Evolutionary conservation across 2,113 vertebrate genomes (phyloP).

Genomic region (Heterochromis multidens): DNA sequence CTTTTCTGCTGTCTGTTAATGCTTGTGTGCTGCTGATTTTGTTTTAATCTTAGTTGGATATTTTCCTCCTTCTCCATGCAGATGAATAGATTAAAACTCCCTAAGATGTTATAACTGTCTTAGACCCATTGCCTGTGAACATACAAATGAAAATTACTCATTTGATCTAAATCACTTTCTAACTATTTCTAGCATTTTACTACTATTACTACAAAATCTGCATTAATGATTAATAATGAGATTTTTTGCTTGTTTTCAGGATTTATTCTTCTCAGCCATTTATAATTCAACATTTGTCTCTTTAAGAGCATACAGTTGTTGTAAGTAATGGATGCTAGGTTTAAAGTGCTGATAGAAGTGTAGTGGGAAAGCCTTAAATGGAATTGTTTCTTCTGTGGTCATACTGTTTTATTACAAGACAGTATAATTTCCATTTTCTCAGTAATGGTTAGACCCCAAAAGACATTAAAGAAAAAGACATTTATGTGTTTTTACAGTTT

Average conservation of each 20-base stretch:
- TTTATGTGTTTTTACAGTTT: conserved; percentile 67
- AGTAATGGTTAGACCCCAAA: conserved; percentile 54
- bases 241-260: background rate
- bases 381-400: conserved; percentile 49
- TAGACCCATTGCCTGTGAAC: background rate
- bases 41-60: background rate
- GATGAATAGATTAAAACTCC: conserved; percentile 1
- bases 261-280: conserved; percentile 4
- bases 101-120: background rate
- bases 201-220: background rate
- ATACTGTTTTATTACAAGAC: conserved; percentile 69
- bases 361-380: conserved; percentile 58
- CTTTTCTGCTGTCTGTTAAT: background rate
- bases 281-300: conserved; percentile 26
- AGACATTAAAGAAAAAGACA: conserved; percentile 63
- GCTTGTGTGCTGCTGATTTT: background rate
- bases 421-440: conserved; percentile 71
- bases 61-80: background rate
- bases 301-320: conserved; percentile 26
- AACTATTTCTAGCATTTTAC: background rate
- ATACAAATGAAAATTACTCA: background rate
- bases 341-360: conserved; percentile 50
- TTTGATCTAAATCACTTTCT: background rate
- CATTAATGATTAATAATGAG: background rate
- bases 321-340: conserved; percentile 51